phyloP scores from a whole-genome alignment of 2,113 vertebrate species.

The Montifringilla adamsi region DNA sequence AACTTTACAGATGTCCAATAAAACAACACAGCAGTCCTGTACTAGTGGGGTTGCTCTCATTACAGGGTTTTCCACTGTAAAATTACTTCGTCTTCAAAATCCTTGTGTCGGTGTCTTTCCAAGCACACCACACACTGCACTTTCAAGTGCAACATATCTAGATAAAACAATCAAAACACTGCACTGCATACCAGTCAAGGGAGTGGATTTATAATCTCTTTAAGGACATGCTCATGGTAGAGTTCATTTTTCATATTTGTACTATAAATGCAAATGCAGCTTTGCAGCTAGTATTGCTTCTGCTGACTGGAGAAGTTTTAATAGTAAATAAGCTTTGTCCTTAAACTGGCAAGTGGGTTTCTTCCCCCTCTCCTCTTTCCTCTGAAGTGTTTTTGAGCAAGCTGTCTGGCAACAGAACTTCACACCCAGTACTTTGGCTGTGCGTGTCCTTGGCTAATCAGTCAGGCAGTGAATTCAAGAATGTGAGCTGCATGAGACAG shows the following conservation, averaged over 20 bases:
- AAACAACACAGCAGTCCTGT: background rate
- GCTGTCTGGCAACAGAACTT: constrained; percentile 19
- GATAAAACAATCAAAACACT: constrained; percentile 54
- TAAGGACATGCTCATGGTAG: constrained; percentile 57
- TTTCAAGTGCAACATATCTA: constrained; percentile 41
- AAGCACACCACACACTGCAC: background rate
- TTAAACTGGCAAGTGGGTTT: constrained; percentile 57
- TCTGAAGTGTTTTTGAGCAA: constrained; percentile 41
- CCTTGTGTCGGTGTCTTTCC: background rate
- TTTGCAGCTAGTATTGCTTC: constrained; percentile 55
- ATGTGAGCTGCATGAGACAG: background rate
- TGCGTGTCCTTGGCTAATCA: constrained; percentile 8
- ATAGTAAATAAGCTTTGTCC: constrained; percentile 72
- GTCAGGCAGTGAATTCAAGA: constrained; percentile 35
- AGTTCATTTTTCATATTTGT: constrained; percentile 76
- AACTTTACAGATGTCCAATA: constrained; percentile 53
- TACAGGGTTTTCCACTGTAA: background rate
- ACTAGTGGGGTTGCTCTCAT: background rate
- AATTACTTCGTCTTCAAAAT: constrained; percentile 23
- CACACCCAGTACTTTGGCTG: background rate
- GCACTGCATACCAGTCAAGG: constrained; percentile 44
- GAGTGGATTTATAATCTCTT: constrained; percentile 72
- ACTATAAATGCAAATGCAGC: constrained; percentile 78
- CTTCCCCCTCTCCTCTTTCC: background rate
- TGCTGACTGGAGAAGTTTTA: constrained; percentile 71